Conservation (phyloP, 2,888 invertebrate species). For the Priapulus caudatus region DNA sequence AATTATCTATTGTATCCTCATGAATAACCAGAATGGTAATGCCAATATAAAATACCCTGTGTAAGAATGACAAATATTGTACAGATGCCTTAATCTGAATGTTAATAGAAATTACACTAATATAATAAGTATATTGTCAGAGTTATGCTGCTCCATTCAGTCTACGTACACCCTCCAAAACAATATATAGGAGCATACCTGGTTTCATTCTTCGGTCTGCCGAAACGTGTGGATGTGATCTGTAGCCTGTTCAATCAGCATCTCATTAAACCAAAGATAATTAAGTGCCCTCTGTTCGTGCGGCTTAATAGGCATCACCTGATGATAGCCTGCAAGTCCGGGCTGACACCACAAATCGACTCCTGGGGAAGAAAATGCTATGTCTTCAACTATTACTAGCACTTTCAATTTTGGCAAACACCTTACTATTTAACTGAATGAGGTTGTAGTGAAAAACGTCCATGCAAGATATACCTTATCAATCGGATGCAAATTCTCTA, state of each 20-base stretch:
- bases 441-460: no score
- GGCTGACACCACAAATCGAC: neutral
- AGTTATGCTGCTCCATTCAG: no score
- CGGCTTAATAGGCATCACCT: conserved; percentile 52
- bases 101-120: no score
- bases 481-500: no score
- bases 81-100: conserved; percentile 6
- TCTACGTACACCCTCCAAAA: no score
- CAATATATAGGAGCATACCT: no score
- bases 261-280: conserved; percentile 75
- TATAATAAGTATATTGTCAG: conserved; percentile 7
- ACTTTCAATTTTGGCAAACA: neutral
- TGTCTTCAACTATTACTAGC: neutral
- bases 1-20: conserved; percentile 5
- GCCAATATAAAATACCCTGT: neutral
- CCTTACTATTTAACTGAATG: no score
- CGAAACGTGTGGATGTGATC: conserved; percentile 75
- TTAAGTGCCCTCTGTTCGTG: conserved; percentile 71
- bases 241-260: conserved; percentile 64
- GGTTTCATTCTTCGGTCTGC: conserved; percentile 80
- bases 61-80: neutral
- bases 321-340: neutral
- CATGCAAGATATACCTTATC: no score
- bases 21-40: neutral
- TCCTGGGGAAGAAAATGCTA: neutral